phyloP scores from a whole-genome alignment of 2,797 vertebrate genomes.

The Heliangelus exortis region DNA sequence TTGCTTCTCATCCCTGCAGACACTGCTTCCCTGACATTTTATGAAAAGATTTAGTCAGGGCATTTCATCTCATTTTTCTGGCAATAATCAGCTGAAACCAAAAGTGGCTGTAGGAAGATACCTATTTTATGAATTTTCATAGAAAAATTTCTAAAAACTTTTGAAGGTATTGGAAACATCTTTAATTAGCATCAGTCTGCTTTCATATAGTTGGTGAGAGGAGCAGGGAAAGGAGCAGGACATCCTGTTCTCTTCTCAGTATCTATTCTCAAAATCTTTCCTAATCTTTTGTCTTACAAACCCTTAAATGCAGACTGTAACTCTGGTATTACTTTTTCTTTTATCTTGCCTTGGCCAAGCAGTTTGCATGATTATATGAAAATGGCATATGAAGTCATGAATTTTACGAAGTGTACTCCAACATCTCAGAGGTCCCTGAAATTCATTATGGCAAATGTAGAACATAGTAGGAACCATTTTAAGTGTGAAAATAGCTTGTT shows the following conservation, averaged over 20 bases:
- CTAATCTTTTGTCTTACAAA: background rate
- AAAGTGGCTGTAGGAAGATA: background rate
- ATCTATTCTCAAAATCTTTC: background rate
- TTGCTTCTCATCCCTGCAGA: constrained; percentile 28
- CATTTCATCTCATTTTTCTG: background rate
- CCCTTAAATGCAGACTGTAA: background rate
- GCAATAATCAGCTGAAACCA: background rate
- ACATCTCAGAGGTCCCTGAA: background rate
- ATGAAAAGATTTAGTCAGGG: constrained; percentile 26
- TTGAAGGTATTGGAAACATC: background rate
- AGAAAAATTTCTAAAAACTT: background rate
- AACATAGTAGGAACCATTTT: background rate
- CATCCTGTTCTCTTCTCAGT: background rate
- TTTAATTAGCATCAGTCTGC: background rate
- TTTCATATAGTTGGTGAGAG: background rate
- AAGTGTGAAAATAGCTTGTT: background rate
- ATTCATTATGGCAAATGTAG: background rate
- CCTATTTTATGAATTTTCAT: background rate
- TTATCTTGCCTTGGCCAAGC: background rate
- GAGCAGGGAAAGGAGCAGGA: background rate
- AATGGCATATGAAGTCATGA: background rate
- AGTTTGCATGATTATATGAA: background rate
- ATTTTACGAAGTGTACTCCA: background rate
- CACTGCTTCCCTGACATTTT: background rate
- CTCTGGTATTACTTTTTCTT: background rate